phyloP scores from a whole-genome alignment of 1,140 invertebrate species.

The Melipona quadrifasciata region DNA sequence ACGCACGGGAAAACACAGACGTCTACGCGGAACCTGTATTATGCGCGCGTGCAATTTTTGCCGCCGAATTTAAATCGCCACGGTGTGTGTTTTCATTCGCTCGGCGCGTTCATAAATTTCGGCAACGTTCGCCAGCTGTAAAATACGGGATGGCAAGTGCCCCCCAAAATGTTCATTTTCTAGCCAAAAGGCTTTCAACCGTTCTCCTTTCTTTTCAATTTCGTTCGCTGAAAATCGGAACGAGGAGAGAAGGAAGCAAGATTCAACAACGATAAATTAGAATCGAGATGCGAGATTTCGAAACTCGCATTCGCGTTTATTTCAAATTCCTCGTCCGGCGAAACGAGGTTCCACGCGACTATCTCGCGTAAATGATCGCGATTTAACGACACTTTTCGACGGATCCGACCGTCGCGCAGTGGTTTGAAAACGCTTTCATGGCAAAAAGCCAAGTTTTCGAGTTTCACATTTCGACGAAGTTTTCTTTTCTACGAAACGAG shows the following conservation, averaged over 20 bases:
- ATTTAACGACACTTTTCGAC: too few species aligned
- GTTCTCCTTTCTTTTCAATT: background rate
- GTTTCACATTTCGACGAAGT: too few species aligned
- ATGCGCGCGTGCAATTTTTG: too few species aligned
- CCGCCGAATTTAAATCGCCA: conserved; percentile 9
- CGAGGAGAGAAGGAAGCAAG: background rate
- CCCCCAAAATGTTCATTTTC: background rate
- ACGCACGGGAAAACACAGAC: background rate
- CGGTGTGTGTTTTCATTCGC: background rate
- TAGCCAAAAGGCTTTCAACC: background rate
- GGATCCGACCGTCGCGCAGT: too few species aligned
- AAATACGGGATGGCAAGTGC: background rate
- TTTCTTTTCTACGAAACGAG: too few species aligned
- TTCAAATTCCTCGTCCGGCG: too few species aligned
- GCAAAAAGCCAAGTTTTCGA: too few species aligned
- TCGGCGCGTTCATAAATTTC: background rate
- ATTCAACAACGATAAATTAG: background rate
- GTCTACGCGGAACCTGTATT: background rate
- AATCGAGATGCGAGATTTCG: background rate
- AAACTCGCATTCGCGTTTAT: background rate
- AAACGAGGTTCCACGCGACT: too few species aligned
- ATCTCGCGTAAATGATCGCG: too few species aligned
- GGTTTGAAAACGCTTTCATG: too few species aligned
- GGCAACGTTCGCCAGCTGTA: background rate
- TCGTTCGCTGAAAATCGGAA: background rate